These are phyloP conservation scores for Myiothlypis chrysogaster DNA, from an alignment of 2,797 vertebrate species.

Conservation along the genomic window DNA sequence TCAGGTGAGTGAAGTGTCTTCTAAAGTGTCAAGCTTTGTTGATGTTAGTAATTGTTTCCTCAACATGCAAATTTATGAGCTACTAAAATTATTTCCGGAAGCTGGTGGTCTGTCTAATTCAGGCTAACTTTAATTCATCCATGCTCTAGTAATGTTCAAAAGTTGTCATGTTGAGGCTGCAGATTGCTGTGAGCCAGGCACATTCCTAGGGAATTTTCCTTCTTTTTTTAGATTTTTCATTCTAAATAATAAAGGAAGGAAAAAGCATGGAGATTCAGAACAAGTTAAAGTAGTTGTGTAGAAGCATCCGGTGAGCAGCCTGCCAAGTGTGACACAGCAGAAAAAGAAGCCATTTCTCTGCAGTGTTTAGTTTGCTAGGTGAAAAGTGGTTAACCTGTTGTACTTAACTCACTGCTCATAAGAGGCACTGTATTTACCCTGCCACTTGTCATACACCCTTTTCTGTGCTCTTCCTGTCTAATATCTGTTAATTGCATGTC, in stretches of 20 bases:
- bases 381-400: background rate
- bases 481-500: background rate
- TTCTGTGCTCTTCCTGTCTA: background rate
- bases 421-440: background rate
- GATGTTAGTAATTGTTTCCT: background rate
- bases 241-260: slow-evolving; percentile 11
- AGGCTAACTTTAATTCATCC: background rate
- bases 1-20: background rate
- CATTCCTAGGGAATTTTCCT: background rate
- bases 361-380: background rate
- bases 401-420: background rate
- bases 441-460: background rate
- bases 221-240: background rate
- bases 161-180: background rate
- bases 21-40: background rate
- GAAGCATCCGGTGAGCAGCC: background rate
- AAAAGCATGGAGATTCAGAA: background rate
- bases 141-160: background rate
- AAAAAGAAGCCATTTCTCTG: background rate
- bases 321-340: background rate
- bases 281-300: background rate
- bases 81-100: background rate
- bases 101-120: background rate
- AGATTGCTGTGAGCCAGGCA: background rate
- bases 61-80: background rate